A percentile compares a stretch with the other conserved stretches of the same genome.
Evolutionary conservation across 2,888 invertebrate genomes (phyloP).

Genomic region (Hypolimnas misippus): DNA sequence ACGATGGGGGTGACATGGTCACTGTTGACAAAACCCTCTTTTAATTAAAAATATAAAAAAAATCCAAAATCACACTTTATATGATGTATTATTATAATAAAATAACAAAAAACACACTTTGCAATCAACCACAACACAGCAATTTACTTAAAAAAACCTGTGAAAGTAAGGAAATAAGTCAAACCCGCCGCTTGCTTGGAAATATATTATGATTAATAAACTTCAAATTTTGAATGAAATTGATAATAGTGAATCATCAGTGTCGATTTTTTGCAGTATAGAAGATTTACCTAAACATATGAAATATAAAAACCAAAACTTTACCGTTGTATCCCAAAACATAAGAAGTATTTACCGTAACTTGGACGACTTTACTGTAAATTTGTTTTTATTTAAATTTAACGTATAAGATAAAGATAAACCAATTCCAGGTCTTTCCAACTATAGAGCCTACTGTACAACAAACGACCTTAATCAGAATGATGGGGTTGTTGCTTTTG

Average conservation of each 20-base stretch:
- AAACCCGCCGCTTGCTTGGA: not conserved
- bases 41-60: too few relatives aligned
- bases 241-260: not conserved
- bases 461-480: not conserved
- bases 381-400: constrained; percentile 2
- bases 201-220: not conserved
- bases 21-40: too few relatives aligned
- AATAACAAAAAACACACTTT: not conserved
- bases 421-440: constrained; percentile 7
- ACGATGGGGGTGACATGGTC: too few relatives aligned
- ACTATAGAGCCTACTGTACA: not conserved
- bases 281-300: not conserved
- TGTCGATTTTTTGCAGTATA: not conserved
- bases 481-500: constrained; percentile 1
- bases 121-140: not conserved
- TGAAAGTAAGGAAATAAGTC: not conserved
- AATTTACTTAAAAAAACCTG: too few relatives aligned
- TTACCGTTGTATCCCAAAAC: too few relatives aligned
- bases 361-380: not conserved
- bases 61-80: not conserved
- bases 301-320: not conserved
- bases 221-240: constrained; percentile 1
- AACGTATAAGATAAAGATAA: constrained; percentile 8
- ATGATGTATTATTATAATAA: constrained; percentile 1
- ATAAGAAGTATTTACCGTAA: constrained; percentile 4